Base-by-base conservation (phyloP, 2,113 vertebrate genomes). In the Triplophysa siluroides region DNA sequence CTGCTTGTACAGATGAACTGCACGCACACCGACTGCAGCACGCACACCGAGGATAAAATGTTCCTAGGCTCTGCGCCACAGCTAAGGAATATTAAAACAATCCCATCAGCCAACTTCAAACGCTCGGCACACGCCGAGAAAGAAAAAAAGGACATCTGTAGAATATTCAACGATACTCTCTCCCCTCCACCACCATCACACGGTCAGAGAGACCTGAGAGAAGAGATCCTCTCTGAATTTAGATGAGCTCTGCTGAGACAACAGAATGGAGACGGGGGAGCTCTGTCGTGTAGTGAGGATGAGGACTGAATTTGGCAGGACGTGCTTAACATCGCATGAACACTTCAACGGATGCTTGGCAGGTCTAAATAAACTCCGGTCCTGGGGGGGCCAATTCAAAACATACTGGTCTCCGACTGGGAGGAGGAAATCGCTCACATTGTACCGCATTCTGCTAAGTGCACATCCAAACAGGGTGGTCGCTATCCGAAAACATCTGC, bases 71-170 rank as follows among this genome's bases (percentile, higher is more conserved):
- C 86, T 86, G 64, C 72, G 81, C 7, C 81, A 90, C 85, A 91
- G 90, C 90, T 86, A 86, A 91, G 85, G 84, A 85, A 80, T 86
- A 88, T 89, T 88, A 88, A 85, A 89, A 86, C 84, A 87, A 88
- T 88, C 88, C 88, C 90, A 65, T 87, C 87, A 78, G 85, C 81
- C 68, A 33, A 88, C 88, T 88, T 92, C 90, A 92, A 91, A 91
- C 79, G 63, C 62, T 33, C 8, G 29, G 38, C 68, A 70, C 85
- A 78, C 82, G 68, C 76, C 82, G 83, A 81, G 77, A 79, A 85
- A 90, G 3, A 73, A 89, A 85, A 87, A 85, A 26, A 69, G 85
- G 83, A 87, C 88, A 84, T 78, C 65, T 61, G 81, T 87, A 81
- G 86, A 88, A 90, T 86, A 89, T 88, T 90, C 85, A 88, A 84